Evolutionary conservation across 1,140 invertebrate species (phyloP).

Genomic region (Vanessa atalanta): DNA sequence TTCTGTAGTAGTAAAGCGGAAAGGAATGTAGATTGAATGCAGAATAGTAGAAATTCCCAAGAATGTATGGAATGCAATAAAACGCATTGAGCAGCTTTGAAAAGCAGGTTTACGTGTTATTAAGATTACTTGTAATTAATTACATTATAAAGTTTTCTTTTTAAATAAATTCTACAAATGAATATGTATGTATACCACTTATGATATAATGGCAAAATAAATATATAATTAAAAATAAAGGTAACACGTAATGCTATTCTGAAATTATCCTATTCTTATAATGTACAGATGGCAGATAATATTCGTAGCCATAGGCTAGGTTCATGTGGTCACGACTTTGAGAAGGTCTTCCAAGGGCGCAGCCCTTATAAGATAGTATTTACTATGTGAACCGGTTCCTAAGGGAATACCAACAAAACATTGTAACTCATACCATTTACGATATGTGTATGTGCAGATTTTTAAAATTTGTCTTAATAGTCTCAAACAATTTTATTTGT

Average conservation of each 20-base stretch:
- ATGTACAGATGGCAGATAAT: conserved; percentile 21
- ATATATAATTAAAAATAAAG: no score
- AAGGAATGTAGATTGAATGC: conserved; percentile 24
- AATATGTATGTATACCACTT: no score
- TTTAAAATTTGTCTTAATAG: no score
- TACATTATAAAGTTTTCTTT: no score
- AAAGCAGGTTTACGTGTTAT: background rate
- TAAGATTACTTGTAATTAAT: no score
- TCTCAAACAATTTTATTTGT: no score
- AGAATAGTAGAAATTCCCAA: conserved; percentile 33
- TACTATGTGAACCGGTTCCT: conserved; percentile 19
- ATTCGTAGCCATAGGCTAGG: conserved; percentile 29
- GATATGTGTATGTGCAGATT: no score
- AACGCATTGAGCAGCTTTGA: conserved; percentile 14
- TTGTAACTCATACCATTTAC: background rate
- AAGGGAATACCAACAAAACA: background rate
- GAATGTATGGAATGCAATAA: conserved; percentile 28
- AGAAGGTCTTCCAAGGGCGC: conserved; percentile 64
- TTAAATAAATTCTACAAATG: no score
- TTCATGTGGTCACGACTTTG: conserved; percentile 60
- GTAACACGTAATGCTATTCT: background rate
- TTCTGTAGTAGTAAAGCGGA: conserved; percentile 10
- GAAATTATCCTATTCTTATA: background rate
- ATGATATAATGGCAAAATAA: no score
- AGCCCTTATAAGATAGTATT: conserved; percentile 23